A percentile compares a stretch with the other conserved stretches of the same genome.
These are phyloP conservation scores for Apodemus speciosus DNA, from an alignment of 2,113 vertebrate species.

Conservation along the genomic window DNA sequence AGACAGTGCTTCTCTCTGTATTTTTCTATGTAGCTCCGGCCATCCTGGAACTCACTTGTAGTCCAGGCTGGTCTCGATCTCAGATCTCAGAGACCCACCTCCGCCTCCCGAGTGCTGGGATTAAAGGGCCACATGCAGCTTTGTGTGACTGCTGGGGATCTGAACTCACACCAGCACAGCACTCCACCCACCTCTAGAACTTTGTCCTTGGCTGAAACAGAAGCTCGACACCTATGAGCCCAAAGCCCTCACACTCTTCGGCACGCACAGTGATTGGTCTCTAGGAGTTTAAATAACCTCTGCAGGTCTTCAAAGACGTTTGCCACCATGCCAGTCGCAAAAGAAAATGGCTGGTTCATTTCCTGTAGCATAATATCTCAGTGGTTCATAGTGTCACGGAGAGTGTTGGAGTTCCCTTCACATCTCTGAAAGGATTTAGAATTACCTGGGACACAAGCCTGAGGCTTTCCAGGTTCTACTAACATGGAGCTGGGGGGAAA, in stretches of 20 bases:
- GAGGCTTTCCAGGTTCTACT: not conserved
- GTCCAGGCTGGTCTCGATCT: too few relatives aligned
- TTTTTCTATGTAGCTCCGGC: too few relatives aligned
- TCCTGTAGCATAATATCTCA: not conserved
- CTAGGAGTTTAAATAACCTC: not conserved
- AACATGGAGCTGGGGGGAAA: too few relatives aligned
- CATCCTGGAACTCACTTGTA: not conserved
- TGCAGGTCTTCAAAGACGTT: not conserved
- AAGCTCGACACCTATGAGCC: not conserved
- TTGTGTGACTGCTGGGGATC: not conserved
- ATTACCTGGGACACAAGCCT: not conserved
- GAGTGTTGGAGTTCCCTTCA: not conserved
- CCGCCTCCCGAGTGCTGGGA: not conserved
- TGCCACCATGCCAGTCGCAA: not conserved
- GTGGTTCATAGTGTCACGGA: too few relatives aligned
- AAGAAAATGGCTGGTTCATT: not conserved
- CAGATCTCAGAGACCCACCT: too few relatives aligned
- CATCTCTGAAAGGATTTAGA: not conserved
- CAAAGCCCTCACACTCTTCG: not conserved
- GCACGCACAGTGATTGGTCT: too few relatives aligned
- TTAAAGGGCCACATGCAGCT: not conserved
- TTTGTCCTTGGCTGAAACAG: not conserved
- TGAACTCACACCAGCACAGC: not conserved
- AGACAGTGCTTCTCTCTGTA: too few relatives aligned
- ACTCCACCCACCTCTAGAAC: not conserved